These are phyloP conservation scores for Pegea sp. DNA, from an alignment of 23 tunicate species.

Conservation along the genomic window DNA sequence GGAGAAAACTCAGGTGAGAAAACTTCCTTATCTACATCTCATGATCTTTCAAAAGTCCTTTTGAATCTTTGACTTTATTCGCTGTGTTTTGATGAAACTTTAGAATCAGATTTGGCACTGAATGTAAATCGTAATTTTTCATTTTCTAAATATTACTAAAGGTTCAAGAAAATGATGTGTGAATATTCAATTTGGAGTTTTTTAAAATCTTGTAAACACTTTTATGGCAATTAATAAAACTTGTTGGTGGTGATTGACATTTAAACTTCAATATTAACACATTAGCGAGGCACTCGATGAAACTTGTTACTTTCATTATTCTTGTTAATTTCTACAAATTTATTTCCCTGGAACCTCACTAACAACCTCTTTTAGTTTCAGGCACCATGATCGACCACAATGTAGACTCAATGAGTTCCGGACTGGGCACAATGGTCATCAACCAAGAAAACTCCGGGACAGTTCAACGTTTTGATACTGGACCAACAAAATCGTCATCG, in stretches of 20 bases:
- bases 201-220: no score
- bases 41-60: background rate
- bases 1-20: background rate
- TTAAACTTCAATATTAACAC: no score
- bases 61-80: background rate
- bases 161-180: no score
- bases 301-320: no score
- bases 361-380: background rate
- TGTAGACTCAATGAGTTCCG: conserved; percentile 23
- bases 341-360: background rate
- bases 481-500: conserved; percentile 19
- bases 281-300: no score
- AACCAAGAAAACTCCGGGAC: conserved; percentile 61
- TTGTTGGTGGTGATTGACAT: no score
- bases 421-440: conserved; percentile 78
- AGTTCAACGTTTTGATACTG: conserved; percentile 66
- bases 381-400: conserved; percentile 79
- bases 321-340: background rate
- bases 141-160: no score
- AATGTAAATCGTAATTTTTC: no score
- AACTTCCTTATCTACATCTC: background rate
- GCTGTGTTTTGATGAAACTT: background rate
- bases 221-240: no score
- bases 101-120: no score
- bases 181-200: no score